Percentiles rank a stretch among this genome's conserved stretches.
These are phyloP conservation scores for Drosophila bipectinata DNA, from an alignment of 1,140 invertebrate species.

Conservation along the genomic window DNA sequence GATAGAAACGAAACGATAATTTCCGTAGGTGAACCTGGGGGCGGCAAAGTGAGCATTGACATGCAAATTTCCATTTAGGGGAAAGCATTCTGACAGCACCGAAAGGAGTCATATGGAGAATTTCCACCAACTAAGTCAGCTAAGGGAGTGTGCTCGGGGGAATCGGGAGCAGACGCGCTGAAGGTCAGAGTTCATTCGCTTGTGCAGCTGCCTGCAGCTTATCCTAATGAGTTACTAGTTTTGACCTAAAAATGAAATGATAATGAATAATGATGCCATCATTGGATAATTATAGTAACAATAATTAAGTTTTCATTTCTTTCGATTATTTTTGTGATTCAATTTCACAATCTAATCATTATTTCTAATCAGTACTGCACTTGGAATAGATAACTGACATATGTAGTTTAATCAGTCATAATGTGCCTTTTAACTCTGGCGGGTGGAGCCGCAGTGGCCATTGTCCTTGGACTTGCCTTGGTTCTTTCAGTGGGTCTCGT, in stretches of 20 bases:
- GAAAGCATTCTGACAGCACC: slow-evolving; percentile 58
- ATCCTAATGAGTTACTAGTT: slow-evolving; percentile 2
- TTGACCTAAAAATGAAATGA: neutral
- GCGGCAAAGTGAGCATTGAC: slow-evolving; percentile 61
- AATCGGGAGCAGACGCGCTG: neutral
- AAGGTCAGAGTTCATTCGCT: slow-evolving; percentile 26
- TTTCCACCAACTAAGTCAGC: neutral
- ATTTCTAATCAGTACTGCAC: neutral
- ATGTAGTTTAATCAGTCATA: neutral
- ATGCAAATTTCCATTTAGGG: slow-evolving; percentile 76
- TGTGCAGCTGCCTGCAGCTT: slow-evolving; percentile 20
- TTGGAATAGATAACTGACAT: neutral
- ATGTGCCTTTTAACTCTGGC: neutral
- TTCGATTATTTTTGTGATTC: neutral
- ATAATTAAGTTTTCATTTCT: no score
- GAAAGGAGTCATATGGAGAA: slow-evolving; percentile 18
- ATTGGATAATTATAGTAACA: no score
- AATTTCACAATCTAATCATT: no score
- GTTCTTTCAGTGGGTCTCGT: neutral
- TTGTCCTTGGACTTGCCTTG: neutral
- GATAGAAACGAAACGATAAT: slow-evolving; percentile 69
- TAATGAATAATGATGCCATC: neutral
- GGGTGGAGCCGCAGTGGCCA: neutral
- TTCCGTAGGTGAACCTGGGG: slow-evolving; percentile 44
- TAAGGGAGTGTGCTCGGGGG: neutral